Conservation (phyloP, 2,888 invertebrate genomes). For the Allacma fusca region DNA sequence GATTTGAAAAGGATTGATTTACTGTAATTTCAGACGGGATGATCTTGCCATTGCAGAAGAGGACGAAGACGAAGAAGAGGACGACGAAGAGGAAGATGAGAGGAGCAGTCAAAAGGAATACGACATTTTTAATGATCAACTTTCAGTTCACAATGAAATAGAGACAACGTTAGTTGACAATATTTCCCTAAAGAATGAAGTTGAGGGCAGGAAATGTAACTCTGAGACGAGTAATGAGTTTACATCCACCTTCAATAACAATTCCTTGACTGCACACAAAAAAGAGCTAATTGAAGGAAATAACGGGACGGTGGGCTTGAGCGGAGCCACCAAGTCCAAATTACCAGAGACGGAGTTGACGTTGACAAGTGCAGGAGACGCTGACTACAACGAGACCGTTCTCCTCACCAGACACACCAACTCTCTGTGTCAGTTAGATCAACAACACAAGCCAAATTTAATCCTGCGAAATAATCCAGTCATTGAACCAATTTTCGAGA, state of each 20-base stretch:
- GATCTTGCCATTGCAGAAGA: not conserved
- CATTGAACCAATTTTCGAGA: slow-evolving; percentile 32
- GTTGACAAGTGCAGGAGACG: not conserved
- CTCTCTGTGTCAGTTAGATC: slow-evolving; percentile 2
- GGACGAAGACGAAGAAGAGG: slow-evolving; percentile 6
- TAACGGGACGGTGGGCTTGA: slow-evolving; percentile 31
- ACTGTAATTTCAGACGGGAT: slow-evolving; percentile 16
- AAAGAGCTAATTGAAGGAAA: slow-evolving; percentile 26
- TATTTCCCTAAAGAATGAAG: not conserved
- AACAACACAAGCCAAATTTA: slow-evolving; percentile 4
- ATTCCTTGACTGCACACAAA: not conserved
- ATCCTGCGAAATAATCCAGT: slow-evolving; percentile 28
- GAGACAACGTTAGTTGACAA: not conserved
- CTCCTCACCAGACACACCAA: not conserved
- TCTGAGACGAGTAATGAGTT: slow-evolving; percentile 34
- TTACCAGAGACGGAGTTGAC: not conserved
- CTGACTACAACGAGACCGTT: not conserved
- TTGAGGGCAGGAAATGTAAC: slow-evolving; percentile 32
- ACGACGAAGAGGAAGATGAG: not conserved
- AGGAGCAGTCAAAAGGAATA: not conserved
- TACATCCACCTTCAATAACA: slow-evolving; percentile 11
- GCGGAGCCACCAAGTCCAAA: not conserved
- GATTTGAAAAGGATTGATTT: too few relatives aligned
- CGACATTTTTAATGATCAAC: slow-evolving; percentile 24
- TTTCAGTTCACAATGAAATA: slow-evolving; percentile 19